Percentiles rank a stretch among this genome's conserved stretches.
Evolutionary conservation across 2,888 invertebrate genomes (phyloP).

Genomic region (Drosophila atripex): DNA sequence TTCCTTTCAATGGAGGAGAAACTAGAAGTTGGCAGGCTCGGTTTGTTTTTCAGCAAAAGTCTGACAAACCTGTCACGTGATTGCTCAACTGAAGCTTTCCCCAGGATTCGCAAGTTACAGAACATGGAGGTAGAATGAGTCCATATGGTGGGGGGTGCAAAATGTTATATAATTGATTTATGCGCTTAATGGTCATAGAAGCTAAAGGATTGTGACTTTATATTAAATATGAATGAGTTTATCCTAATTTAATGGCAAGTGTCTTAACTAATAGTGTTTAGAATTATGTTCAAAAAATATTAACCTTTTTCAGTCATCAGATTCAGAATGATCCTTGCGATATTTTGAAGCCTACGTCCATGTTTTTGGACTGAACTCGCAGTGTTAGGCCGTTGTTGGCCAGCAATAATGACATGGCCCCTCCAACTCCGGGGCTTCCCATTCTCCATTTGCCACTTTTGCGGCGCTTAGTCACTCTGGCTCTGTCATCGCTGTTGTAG

Average conservation of each 20-base stretch:
- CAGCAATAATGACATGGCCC: slow-evolving; percentile 56
- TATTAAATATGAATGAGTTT: no score
- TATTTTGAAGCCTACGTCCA: not conserved
- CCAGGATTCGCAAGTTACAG: slow-evolving; percentile 17
- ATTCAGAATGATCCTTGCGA: not conserved
- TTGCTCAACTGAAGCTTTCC: slow-evolving; percentile 66
- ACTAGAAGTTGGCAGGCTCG: slow-evolving; percentile 61
- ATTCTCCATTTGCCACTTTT: slow-evolving; percentile 24
- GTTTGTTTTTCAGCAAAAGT: slow-evolving; percentile 67
- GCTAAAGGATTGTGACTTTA: no score
- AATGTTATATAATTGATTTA: not conserved
- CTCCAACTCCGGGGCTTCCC: slow-evolving; percentile 1
- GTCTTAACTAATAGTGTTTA: not conserved
- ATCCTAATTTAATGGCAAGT: not conserved
- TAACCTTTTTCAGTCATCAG: no score
- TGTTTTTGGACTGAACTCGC: slow-evolving; percentile 21
- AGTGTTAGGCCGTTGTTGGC: slow-evolving; percentile 51
- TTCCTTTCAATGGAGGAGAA: slow-evolving; percentile 10
- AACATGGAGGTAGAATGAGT: slow-evolving; percentile 4
- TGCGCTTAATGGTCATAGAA: not conserved
- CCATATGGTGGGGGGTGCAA: not conserved
- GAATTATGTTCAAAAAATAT: no score
- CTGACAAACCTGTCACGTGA: slow-evolving; percentile 79
- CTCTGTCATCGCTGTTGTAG: slow-evolving; percentile 45
- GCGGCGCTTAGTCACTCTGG: slow-evolving; percentile 50